A percentile compares a stretch with the other conserved stretches of the same genome.
phyloP scores from a whole-genome alignment of 2,888 invertebrate species.

The Andricus quercusramuli region DNA sequence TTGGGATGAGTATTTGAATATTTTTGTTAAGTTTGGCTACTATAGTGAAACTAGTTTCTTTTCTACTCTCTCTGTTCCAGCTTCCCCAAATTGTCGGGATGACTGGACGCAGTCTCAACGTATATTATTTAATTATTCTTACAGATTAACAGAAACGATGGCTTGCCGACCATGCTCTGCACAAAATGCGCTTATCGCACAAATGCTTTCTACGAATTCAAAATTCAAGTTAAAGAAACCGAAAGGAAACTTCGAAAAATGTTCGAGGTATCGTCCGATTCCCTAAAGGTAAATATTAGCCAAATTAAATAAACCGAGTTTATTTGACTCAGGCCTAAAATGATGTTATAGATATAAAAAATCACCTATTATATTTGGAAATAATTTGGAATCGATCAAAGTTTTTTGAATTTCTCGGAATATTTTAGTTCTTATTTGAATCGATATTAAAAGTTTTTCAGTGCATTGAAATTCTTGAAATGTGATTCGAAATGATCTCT shows the following conservation, averaged over 20 bases:
- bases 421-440: too few relatives aligned
- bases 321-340: not conserved
- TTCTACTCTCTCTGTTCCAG: too few relatives aligned
- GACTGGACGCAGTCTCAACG: not conserved
- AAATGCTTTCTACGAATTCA: constrained; percentile 71
- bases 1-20: too few relatives aligned
- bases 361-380: too few relatives aligned
- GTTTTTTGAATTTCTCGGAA: too few relatives aligned
- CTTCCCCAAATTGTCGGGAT: too few relatives aligned
- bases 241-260: constrained; percentile 70
- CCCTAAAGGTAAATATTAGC: constrained; percentile 49
- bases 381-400: too few relatives aligned
- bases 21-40: too few relatives aligned
- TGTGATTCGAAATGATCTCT: too few relatives aligned
- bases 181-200: constrained; percentile 73
- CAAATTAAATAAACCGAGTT: not conserved
- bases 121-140: constrained; percentile 44
- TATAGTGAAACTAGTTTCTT: too few relatives aligned
- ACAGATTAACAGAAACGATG: constrained; percentile 72
- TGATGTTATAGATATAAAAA: not conserved
- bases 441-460: too few relatives aligned
- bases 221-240: constrained; percentile 70
- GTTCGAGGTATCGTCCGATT: constrained; percentile 56
- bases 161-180: constrained; percentile 72
- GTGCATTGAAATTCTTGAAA: too few relatives aligned